A percentile compares a stretch with the other conserved stretches of the same genome.
Evolutionary conservation across 1,140 invertebrate species (phyloP).

Genomic region (Pemphigus obesinymphae): DNA sequence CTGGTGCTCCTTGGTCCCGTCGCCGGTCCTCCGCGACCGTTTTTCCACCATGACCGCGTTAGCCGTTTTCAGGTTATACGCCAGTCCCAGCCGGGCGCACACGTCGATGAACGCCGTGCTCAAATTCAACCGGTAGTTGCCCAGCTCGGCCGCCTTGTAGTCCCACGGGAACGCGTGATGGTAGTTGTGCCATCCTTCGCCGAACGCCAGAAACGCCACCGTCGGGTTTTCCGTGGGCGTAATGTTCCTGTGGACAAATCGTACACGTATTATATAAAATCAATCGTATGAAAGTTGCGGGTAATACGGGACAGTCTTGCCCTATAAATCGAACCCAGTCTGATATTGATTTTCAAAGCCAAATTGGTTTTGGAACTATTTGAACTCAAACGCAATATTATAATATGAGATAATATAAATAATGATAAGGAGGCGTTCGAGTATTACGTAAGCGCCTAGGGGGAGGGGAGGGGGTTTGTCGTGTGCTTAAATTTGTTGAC

Average conservation of each 20-base stretch:
- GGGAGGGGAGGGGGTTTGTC: too few species aligned
- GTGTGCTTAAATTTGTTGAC: too few species aligned
- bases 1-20: constrained; percentile 54
- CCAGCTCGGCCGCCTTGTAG: constrained; percentile 64
- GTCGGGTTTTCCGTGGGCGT: constrained; percentile 57
- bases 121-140: constrained; percentile 53
- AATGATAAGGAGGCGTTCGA: too few species aligned
- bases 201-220: constrained; percentile 50
- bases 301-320: too few species aligned
- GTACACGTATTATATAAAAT: too few species aligned
- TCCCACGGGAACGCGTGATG: constrained; percentile 89
- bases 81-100: constrained; percentile 59
- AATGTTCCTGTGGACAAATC: constrained; percentile 55
- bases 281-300: too few species aligned
- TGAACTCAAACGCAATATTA: too few species aligned
- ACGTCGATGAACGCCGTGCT: constrained; percentile 55
- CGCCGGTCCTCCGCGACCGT: constrained; percentile 59
- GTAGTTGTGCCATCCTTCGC: constrained; percentile 86
- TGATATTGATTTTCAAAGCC: too few species aligned
- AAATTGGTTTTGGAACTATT: too few species aligned
- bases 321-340: too few species aligned
- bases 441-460: too few species aligned
- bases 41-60: constrained; percentile 56
- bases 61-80: constrained; percentile 60
- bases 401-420: too few species aligned